Conservation (phyloP, 2,888 invertebrate species). For the Taphrorychus bicolor region DNA sequence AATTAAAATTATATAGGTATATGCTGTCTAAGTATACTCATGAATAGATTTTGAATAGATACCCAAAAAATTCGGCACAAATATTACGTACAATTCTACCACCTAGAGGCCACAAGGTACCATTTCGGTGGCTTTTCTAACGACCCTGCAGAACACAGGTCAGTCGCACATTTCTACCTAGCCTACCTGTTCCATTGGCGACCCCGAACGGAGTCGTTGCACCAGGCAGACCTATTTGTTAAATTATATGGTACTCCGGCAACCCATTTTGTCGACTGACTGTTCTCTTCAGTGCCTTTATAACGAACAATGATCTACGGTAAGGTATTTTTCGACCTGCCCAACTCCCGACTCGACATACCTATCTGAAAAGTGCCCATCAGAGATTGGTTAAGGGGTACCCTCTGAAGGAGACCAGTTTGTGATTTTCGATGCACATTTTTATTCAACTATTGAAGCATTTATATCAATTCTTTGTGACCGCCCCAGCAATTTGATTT, state of each 20-base stretch:
- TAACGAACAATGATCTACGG: slow-evolving; percentile 5
- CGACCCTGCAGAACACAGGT: slow-evolving; percentile 17
- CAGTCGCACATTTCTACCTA: slow-evolving; percentile 35
- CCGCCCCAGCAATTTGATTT: too few species aligned
- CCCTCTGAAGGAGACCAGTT: too few species aligned
- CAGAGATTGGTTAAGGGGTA: too few species aligned
- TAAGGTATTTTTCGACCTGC: background rate
- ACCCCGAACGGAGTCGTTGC: slow-evolving; percentile 39
- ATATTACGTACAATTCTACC: too few species aligned
- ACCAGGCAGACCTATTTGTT: slow-evolving; percentile 39
- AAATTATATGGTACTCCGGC: slow-evolving; percentile 37
- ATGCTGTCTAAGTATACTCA: background rate
- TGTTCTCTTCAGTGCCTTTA: slow-evolving; percentile 21
- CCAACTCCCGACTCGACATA: background rate
- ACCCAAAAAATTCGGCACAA: too few species aligned
- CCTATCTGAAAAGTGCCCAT: background rate
- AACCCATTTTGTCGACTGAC: slow-evolving; percentile 27
- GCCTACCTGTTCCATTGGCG: slow-evolving; percentile 35
- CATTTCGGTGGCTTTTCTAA: background rate
- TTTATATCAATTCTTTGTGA: too few species aligned
- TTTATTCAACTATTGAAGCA: too few species aligned
- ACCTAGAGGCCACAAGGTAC: background rate
- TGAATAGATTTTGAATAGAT: background rate
- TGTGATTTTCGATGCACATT: too few species aligned
- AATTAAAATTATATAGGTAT: background rate